Percentiles rank a stretch among this genome's conserved stretches.
Conservation (phyloP, 2,113 vertebrate species). For the Bambusicola thoracicus region DNA sequence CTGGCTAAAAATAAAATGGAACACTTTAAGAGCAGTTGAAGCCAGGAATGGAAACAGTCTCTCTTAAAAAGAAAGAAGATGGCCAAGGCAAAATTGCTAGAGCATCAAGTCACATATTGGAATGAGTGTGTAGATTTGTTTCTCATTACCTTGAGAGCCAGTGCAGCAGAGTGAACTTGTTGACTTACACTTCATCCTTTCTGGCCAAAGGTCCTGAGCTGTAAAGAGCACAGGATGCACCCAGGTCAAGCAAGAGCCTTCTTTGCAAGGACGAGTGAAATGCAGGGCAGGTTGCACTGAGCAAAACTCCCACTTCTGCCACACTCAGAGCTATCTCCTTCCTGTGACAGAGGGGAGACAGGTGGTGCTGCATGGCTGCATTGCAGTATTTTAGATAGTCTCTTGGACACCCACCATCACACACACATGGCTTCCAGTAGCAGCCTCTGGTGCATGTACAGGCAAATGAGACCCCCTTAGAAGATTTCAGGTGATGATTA, state of each 20-base stretch:
- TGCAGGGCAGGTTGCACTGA: background rate
- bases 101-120: background rate
- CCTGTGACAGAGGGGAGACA: background rate
- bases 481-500: background rate
- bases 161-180: background rate
- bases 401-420: background rate
- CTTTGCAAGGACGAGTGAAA: background rate
- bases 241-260: background rate
- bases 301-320: background rate
- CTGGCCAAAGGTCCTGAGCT: background rate
- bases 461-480: background rate
- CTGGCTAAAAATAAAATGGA: background rate
- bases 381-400: background rate
- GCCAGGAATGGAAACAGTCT: background rate
- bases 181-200: background rate
- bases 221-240: background rate
- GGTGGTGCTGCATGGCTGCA: background rate
- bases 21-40: background rate
- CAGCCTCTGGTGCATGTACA: background rate
- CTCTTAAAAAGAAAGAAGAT: background rate
- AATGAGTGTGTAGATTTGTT: background rate
- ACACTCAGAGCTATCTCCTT: background rate
- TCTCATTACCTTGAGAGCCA: background rate
- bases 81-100: background rate
- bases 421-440: background rate